Percentiles rank a stretch among this genome's conserved stretches.
phyloP scores from a whole-genome alignment of 2,888 invertebrate species.

The Erebia epiphron region DNA sequence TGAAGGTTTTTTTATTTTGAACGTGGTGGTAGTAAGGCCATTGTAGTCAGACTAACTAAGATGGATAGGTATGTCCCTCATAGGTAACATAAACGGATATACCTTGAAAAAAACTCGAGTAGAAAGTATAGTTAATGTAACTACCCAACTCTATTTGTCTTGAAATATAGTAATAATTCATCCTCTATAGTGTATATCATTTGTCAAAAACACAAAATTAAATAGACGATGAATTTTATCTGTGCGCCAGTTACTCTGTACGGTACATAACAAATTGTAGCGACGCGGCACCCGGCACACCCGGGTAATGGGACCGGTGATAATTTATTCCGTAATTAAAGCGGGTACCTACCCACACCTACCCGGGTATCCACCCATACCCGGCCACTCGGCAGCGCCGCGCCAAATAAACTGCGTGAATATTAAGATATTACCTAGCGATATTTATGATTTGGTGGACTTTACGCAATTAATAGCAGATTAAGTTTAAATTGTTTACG shows the following conservation, averaged over 20 bases:
- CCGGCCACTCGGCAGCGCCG: constrained; percentile 19
- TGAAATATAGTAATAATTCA: too few relatives aligned
- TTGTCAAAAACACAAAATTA: too few relatives aligned
- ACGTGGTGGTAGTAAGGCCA: too few relatives aligned
- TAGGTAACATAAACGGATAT: too few relatives aligned
- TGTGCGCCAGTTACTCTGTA: constrained; percentile 22
- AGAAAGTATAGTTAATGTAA: too few relatives aligned
- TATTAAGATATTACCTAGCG: constrained; percentile 30
- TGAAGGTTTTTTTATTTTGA: too few relatives aligned
- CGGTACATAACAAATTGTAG: constrained; percentile 40
- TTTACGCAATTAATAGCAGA: constrained; percentile 3
- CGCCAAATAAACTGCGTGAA: constrained; percentile 25
- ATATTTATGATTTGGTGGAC: constrained; percentile 18
- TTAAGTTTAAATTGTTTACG: not conserved
- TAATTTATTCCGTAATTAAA: constrained; percentile 54
- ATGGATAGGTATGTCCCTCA: too few relatives aligned
- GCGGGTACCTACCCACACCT: constrained; percentile 41
- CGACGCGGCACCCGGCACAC: constrained; percentile 40
- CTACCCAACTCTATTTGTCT: too few relatives aligned
- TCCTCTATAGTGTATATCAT: too few relatives aligned
- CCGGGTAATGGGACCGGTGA: constrained; percentile 39
- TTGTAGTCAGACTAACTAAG: too few relatives aligned
- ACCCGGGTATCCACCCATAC: not conserved
- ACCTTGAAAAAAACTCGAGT: too few relatives aligned
- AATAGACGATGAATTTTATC: not conserved